phyloP scores from a whole-genome alignment of 2,888 invertebrate species.

The Xestia c-nigrum region DNA sequence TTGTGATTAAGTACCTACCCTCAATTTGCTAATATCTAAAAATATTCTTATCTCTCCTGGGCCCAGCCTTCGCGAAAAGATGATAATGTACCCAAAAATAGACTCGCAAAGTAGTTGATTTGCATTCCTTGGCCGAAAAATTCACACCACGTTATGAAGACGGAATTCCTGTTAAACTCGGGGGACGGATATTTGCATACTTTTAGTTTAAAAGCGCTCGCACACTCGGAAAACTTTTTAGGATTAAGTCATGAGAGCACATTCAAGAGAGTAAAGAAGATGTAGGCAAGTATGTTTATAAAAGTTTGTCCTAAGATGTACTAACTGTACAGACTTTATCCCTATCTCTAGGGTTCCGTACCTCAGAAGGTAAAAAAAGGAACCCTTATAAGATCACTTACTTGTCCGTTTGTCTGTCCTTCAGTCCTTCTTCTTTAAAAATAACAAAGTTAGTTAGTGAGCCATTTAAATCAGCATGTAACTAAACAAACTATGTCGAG shows the following conservation, averaged over 20 bases:
- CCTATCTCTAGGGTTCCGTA: too few relatives aligned
- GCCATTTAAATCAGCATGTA: too few relatives aligned
- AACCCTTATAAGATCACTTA: too few relatives aligned
- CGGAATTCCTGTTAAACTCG: constrained; percentile 14
- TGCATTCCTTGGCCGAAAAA: constrained; percentile 27
- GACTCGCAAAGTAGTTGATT: constrained; percentile 34
- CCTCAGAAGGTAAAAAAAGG: too few relatives aligned
- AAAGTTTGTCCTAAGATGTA: too few relatives aligned
- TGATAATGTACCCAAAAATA: constrained; percentile 16
- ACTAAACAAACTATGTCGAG: too few relatives aligned
- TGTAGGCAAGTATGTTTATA: not conserved
- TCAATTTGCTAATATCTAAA: not conserved
- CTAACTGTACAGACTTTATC: too few relatives aligned
- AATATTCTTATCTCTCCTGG: not conserved
- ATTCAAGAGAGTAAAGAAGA: not conserved
- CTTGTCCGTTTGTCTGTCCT: too few relatives aligned
- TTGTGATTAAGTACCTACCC: not conserved
- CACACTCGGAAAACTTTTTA: not conserved
- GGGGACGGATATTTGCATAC: constrained; percentile 42
- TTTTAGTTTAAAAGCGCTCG: constrained; percentile 30
- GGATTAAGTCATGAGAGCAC: not conserved
- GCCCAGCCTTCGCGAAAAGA: not conserved
- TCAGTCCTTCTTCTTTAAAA: too few relatives aligned
- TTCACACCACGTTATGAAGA: constrained; percentile 26
- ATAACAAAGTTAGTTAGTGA: too few relatives aligned